Base-by-base conservation (phyloP, 35 echinoderm and acorn worm genomes). In the Apostichopus japonicus region DNA sequence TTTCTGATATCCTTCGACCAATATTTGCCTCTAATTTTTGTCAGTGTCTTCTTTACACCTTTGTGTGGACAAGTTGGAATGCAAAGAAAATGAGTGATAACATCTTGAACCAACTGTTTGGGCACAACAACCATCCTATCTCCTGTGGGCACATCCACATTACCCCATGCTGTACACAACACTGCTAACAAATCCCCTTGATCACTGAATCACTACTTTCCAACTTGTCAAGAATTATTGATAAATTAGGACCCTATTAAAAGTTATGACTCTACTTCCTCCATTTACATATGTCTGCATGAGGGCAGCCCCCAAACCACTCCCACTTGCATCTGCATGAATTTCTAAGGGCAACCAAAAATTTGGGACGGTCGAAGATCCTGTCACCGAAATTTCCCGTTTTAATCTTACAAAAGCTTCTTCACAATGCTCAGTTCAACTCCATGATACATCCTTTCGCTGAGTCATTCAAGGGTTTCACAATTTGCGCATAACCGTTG, bases 1-100 rank as follows among this genome's bases (percentile, higher is more conserved):
- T 21, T 21, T 53, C 15, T 77, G 11, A 90, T 72, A 19, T 51
- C 25, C 24, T 77, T 71, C 87, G 63, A 90, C 87, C 87, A 90
- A 77, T 14, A 54, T 8, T 53, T 71, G 11, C 17, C 71, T 75
- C 27, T 23, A n/a, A 90, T 90, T 19, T 27, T 24, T 11, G n/a
- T 11, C 24, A 73, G 0, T 1, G 9, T 77, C 61, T 86, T 86
- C 0, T 5, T 6, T 52, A 84, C 44, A 5, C 54, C 53, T 19
- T 65, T 6, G 10, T 65, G 84, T 10, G 84, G 84, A 65, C 84
- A 65, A 22, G 84, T 86, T 21, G 55, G 83, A 13, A 53, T 57
- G 10, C 13, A 8, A 57, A 59, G 13, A 86, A 16, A 56, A 23
- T 86, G 83, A 10, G 21, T 58, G 58, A 58, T 86, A 86, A 86